phyloP scores from a whole-genome alignment of 1,140 invertebrate species.

The Lamellibrachia luymesi region DNA sequence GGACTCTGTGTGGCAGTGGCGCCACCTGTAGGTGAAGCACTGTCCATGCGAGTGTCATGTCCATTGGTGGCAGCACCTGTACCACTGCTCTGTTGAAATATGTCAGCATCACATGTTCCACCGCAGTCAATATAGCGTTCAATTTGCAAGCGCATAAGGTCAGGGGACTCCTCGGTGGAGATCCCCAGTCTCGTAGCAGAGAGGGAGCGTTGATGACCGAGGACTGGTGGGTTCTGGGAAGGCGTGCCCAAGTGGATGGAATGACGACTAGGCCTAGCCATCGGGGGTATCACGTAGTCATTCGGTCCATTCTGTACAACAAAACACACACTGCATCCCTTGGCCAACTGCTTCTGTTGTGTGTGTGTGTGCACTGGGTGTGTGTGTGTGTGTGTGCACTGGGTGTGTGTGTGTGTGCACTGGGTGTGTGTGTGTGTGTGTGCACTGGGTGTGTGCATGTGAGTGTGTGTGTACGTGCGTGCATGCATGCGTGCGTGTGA shows the following conservation, averaged over 20 bases:
- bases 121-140: not conserved
- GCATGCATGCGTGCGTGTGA: not conserved
- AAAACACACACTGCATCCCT: not conserved
- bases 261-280: not conserved
- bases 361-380: too few relatives aligned
- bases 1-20: not conserved
- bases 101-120: not conserved
- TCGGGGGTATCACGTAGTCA: not conserved
- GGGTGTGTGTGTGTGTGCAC: too few relatives aligned
- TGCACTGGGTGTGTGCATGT: not conserved
- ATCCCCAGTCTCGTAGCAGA: not conserved
- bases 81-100: not conserved
- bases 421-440: too few relatives aligned
- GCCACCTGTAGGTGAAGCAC: not conserved
- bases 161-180: not conserved
- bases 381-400: too few relatives aligned
- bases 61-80: not conserved
- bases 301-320: not conserved
- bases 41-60: not conserved
- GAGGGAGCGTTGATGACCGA: not conserved
- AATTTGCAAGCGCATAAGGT: not conserved
- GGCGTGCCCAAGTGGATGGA: slow-evolving; percentile 1
- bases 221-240: not conserved
- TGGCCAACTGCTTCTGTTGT: not conserved
- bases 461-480: not conserved